These are phyloP conservation scores for Aphaenogaster ashmeadi DNA, from an alignment of 1,140 invertebrate genomes.

Conservation along the genomic window DNA sequence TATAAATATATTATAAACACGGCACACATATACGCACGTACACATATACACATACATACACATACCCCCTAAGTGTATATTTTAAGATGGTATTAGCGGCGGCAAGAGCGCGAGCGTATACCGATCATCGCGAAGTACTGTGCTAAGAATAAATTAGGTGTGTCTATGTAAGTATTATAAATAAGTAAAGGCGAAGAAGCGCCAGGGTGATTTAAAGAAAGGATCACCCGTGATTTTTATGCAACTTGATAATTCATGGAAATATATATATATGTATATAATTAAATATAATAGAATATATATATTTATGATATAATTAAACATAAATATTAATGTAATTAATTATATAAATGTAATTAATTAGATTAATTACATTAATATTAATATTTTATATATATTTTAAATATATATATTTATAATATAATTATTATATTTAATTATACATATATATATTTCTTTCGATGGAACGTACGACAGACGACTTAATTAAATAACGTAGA, in stretches of 20 bases:
- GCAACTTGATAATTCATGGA: slow-evolving; percentile 14
- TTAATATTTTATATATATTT: not conserved
- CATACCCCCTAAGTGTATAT: slow-evolving; percentile 62
- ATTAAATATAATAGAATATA: not conserved
- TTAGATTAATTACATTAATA: slow-evolving; percentile 2
- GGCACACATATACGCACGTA: slow-evolving; percentile 23
- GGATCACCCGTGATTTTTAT: slow-evolving; percentile 32
- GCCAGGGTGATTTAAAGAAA: not conserved
- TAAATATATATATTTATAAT: slow-evolving; percentile 13
- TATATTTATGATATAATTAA: not conserved
- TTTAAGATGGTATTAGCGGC: slow-evolving; percentile 61
- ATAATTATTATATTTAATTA: not conserved
- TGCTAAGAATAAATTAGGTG: slow-evolving; percentile 68
- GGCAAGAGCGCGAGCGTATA: slow-evolving; percentile 10
- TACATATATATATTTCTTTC: slow-evolving; percentile 8
- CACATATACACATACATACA: slow-evolving; percentile 37
- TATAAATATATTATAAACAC: slow-evolving; percentile 64
- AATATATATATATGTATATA: not conserved
- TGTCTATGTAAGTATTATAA: slow-evolving; percentile 69
- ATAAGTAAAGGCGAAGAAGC: slow-evolving; percentile 27
- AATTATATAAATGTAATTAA: not conserved
- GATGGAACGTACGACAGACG: not conserved
- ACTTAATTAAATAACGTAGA: not conserved
- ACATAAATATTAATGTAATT: not conserved
- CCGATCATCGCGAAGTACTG: slow-evolving; percentile 53